Evolutionary conservation across 2,888 invertebrate species (phyloP).

Genomic region (Cephus spinipes): DNA sequence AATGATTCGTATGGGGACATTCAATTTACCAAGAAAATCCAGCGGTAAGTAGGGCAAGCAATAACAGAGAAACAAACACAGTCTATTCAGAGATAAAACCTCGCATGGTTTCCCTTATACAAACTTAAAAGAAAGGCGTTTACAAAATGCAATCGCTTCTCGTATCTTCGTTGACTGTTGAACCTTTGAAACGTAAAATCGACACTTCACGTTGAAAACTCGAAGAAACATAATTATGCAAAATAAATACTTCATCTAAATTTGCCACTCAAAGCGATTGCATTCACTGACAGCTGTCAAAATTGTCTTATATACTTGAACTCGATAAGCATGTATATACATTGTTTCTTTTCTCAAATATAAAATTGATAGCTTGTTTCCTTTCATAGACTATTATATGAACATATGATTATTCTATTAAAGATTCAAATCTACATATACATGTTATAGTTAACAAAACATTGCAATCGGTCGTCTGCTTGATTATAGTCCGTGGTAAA

Average conservation of each 20-base stretch:
- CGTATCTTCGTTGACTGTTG: slow-evolving; percentile 26
- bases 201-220: neutral
- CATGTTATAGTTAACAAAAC: neutral
- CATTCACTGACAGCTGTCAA: neutral
- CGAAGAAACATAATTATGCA: too few species aligned
- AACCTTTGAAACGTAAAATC: neutral
- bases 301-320: neutral
- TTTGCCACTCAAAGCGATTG: neutral
- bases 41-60: slow-evolving; percentile 66
- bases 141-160: slow-evolving; percentile 6
- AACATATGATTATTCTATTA: neutral
- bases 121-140: neutral
- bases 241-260: neutral
- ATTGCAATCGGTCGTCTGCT: neutral
- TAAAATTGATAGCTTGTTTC: neutral
- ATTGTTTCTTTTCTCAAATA: neutral
- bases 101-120: slow-evolving; percentile 28
- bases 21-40: slow-evolving; percentile 67
- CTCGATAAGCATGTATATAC: neutral
- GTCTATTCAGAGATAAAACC: slow-evolving; percentile 60
- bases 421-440: neutral
- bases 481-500: neutral
- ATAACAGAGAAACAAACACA: slow-evolving; percentile 66
- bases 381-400: neutral
- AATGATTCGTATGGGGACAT: slow-evolving; percentile 60